These are phyloP conservation scores for Gadopsis bispinosus DNA, from an alignment of 2,797 vertebrate species.

Conservation along the genomic window DNA sequence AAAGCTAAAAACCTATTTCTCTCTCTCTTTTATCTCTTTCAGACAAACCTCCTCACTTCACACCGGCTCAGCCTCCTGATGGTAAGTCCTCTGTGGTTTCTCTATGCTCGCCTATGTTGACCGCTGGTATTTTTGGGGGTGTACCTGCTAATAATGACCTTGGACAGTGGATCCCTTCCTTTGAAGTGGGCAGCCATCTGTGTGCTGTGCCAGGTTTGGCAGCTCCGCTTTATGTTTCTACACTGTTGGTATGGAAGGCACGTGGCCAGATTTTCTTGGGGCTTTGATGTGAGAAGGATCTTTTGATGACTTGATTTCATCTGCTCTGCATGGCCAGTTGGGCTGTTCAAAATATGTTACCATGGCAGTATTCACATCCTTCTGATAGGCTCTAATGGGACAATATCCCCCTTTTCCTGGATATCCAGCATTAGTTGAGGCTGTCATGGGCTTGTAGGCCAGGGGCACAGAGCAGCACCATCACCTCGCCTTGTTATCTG, in stretches of 20 bases:
- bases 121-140: constrained; percentile 44
- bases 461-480: constrained; percentile 5
- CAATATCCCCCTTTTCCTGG: constrained; percentile 36
- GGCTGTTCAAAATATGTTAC: constrained; percentile 67
- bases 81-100: constrained; percentile 84
- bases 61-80: constrained; percentile 83
- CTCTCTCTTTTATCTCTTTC: constrained; percentile 78
- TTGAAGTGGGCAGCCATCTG: constrained; percentile 72
- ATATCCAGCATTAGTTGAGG: constrained; percentile 25
- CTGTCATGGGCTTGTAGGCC: constrained; percentile 30
- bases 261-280: constrained; percentile 52
- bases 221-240: constrained; percentile 41
- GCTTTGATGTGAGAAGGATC: constrained; percentile 73
- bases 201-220: constrained; percentile 34
- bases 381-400: constrained; percentile 66
- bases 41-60: constrained; percentile 88
- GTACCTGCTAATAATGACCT: constrained; percentile 68
- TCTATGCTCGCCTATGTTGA: constrained; percentile 45
- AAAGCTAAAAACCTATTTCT: constrained; percentile 76
- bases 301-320: constrained; percentile 84
- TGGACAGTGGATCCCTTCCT: constrained; percentile 54
- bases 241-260: constrained; percentile 62
- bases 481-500: constrained; percentile 44
- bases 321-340: constrained; percentile 56
- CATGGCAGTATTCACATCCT: constrained; percentile 48